Evolutionary conservation across 2,797 vertebrate species (phyloP).

Genomic region (Gambelia wislizenii): DNA sequence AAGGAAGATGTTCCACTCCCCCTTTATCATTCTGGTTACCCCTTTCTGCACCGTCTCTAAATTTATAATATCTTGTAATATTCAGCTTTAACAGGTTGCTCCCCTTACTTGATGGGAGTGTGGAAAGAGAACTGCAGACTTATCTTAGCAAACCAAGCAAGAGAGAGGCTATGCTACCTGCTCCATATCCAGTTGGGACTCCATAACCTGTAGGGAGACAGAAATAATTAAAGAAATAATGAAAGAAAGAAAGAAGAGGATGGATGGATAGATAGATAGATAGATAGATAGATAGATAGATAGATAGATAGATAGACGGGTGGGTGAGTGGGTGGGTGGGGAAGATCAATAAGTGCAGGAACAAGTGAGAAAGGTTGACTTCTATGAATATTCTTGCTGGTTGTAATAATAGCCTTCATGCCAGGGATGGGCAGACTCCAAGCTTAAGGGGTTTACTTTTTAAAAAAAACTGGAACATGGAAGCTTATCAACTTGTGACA

Average conservation of each 20-base stretch:
- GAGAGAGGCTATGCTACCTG: neutral
- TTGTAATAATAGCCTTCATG: neutral
- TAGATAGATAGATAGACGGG: neutral
- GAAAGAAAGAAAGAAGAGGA: neutral
- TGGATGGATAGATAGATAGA: neutral
- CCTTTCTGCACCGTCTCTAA: neutral
- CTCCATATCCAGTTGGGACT: constrained; percentile 20
- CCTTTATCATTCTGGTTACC: neutral
- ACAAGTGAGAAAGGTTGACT: neutral
- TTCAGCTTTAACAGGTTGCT: neutral
- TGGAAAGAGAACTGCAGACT: too few relatives aligned
- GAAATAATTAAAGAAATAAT: constrained; percentile 5
- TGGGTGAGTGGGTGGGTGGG: neutral
- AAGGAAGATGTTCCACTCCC: too few relatives aligned
- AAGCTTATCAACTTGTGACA: neutral
- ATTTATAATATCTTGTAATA: neutral
- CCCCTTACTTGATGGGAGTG: too few relatives aligned
- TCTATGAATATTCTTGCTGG: neutral
- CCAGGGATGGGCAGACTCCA: neutral
- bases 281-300: neutral
- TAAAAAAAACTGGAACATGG: neutral
- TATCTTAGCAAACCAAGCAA: neutral
- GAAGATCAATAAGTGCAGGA: neutral
- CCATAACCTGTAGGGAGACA: constrained; percentile 27
- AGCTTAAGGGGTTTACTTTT: neutral